A percentile compares a stretch with the other conserved stretches of the same genome.
These are phyloP conservation scores for Spicauda simplicius DNA, from an alignment of 2,888 invertebrate species.

Conservation along the genomic window DNA sequence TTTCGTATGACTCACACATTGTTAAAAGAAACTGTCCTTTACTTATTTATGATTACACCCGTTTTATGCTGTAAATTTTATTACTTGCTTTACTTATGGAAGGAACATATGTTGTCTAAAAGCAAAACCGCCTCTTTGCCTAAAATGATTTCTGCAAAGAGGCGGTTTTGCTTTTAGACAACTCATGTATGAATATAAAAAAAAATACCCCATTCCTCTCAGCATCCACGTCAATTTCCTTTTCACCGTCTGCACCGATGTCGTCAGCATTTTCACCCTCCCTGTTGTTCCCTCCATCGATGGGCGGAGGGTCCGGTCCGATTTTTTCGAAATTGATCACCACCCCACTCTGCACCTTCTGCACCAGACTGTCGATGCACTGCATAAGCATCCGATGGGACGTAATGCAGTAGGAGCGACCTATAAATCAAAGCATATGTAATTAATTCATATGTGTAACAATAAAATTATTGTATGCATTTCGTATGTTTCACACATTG, in stretches of 20 bases:
- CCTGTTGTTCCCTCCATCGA: slow-evolving; percentile 79
- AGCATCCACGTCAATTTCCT: slow-evolving; percentile 74
- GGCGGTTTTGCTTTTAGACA: too few relatives aligned
- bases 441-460: not conserved
- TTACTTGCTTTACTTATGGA: too few relatives aligned
- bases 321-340: slow-evolving; percentile 99
- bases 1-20: not conserved
- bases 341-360: slow-evolving; percentile 98
- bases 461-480: not conserved
- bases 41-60: not conserved
- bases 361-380: slow-evolving; percentile 98
- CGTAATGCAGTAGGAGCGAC: slow-evolving; percentile 97
- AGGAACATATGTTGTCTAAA: too few relatives aligned
- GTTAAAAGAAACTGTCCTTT: not conserved
- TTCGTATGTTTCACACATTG: not conserved
- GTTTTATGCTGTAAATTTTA: too few relatives aligned
- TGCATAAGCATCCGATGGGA: slow-evolving; percentile 98
- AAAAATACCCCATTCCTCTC: slow-evolving; percentile 79
- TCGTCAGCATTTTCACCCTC: slow-evolving; percentile 81
- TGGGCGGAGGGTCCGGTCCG: slow-evolving; percentile 92
- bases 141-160: too few relatives aligned
- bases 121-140: too few relatives aligned
- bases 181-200: not conserved
- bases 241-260: slow-evolving; percentile 68
- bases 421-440: slow-evolving; percentile 66